Conservation (phyloP, 2,888 invertebrate genomes). For the Polydrusus tereticollis region DNA sequence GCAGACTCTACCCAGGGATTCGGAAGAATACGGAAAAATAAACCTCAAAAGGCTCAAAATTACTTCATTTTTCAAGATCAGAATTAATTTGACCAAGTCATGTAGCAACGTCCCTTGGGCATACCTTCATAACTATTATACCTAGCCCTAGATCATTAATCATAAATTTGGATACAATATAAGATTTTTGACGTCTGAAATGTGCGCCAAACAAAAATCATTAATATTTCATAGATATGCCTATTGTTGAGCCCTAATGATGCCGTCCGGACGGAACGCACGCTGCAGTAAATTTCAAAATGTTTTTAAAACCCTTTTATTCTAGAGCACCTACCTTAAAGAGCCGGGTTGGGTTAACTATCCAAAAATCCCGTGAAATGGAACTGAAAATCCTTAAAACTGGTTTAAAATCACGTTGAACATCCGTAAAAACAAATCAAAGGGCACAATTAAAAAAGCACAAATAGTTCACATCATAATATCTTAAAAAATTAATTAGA, state of each 20-base stretch:
- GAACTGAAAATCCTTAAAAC: slow-evolving; percentile 6
- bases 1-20: slow-evolving; percentile 61
- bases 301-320: slow-evolving; percentile 26
- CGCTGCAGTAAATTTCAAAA: slow-evolving; percentile 33
- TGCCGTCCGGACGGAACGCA: slow-evolving; percentile 54
- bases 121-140: slow-evolving; percentile 57
- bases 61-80: slow-evolving; percentile 61
- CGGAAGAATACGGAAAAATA: slow-evolving; percentile 50
- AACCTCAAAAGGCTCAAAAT: slow-evolving; percentile 52
- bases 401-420: slow-evolving; percentile 20
- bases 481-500: slow-evolving; percentile 24
- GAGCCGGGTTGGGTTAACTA: not conserved
- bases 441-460: not conserved
- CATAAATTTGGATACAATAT: slow-evolving; percentile 66
- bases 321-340: slow-evolving; percentile 32
- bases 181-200: slow-evolving; percentile 66
- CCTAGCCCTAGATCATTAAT: slow-evolving; percentile 63
- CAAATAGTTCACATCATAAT: slow-evolving; percentile 26
- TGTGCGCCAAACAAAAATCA: slow-evolving; percentile 66
- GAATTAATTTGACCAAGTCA: slow-evolving; percentile 61
- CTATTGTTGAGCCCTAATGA: slow-evolving; percentile 63
- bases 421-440: slow-evolving; percentile 14
- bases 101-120: slow-evolving; percentile 64
- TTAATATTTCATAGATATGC: slow-evolving; percentile 70
- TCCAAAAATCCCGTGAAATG: slow-evolving; percentile 6